Conservation (phyloP, 2,888 invertebrate genomes). For the Tuta absoluta region DNA sequence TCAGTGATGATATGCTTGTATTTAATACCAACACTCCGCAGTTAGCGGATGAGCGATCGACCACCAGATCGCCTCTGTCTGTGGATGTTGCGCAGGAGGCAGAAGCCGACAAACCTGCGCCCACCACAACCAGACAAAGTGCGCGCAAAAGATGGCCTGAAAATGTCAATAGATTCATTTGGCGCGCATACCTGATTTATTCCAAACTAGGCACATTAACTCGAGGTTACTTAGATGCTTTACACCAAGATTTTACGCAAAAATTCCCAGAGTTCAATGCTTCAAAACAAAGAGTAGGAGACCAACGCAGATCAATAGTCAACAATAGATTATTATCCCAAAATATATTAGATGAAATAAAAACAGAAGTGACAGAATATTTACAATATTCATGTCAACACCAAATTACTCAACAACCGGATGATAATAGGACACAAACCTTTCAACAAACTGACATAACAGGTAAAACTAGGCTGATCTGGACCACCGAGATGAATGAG, state of each 20-base stretch:
- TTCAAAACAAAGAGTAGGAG: background rate
- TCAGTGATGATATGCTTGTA: too few species aligned
- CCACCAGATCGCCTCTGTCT: conserved; percentile 23
- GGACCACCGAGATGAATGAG: background rate
- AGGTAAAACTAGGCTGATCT: background rate
- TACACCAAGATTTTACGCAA: background rate
- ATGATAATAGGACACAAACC: background rate
- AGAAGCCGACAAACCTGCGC: background rate
- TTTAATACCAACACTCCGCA: too few species aligned
- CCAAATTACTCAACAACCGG: background rate
- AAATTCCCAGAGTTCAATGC: background rate
- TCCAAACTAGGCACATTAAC: background rate
- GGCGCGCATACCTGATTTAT: conserved; percentile 23
- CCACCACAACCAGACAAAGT: background rate
- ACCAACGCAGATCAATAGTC: background rate
- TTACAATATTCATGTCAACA: background rate
- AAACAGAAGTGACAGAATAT: conserved; percentile 16
- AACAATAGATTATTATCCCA: conserved; percentile 19
- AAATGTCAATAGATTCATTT: conserved; percentile 15
- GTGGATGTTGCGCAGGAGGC: conserved; percentile 8
- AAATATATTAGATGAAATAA: conserved; percentile 15
- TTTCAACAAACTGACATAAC: background rate
- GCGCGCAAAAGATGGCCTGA: background rate
- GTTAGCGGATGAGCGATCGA: background rate
- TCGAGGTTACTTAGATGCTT: background rate